These are phyloP conservation scores for Scaptomyza pallida DNA, from an alignment of 1,140 invertebrate genomes.

Conservation along the genomic window DNA sequence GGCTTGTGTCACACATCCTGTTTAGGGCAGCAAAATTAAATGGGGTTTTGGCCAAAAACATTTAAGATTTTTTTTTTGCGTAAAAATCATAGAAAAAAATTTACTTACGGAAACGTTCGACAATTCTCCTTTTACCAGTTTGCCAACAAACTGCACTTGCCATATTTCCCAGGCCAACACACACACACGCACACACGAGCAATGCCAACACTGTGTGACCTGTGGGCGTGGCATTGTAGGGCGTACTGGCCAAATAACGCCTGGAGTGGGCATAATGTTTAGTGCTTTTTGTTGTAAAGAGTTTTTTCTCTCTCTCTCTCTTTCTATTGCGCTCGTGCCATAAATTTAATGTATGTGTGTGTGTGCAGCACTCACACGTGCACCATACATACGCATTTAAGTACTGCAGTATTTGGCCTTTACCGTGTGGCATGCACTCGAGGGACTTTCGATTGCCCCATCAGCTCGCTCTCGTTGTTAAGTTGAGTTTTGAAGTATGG, in stretches of 20 bases:
- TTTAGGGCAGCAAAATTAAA: neutral
- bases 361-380: slow-evolving; percentile 47
- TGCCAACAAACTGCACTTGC: slow-evolving; percentile 38
- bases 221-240: slow-evolving; percentile 25
- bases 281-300: slow-evolving; percentile 79
- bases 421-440: slow-evolving; percentile 8
- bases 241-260: slow-evolving; percentile 13
- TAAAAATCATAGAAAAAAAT: slow-evolving; percentile 1
- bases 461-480: slow-evolving; percentile 3
- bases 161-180: slow-evolving; percentile 36
- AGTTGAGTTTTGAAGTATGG: neutral
- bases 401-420: slow-evolving; percentile 2
- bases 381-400: neutral
- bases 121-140: slow-evolving; percentile 16
- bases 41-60: neutral
- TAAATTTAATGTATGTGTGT: slow-evolving; percentile 76
- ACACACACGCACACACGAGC: slow-evolving; percentile 4
- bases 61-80: neutral
- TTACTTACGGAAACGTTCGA: neutral
- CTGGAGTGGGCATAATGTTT: slow-evolving; percentile 72
- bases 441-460: slow-evolving; percentile 24
- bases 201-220: slow-evolving; percentile 2
- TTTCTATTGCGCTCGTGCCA: slow-evolving; percentile 56
- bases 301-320: slow-evolving; percentile 30
- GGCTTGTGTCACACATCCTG: neutral